Evolutionary conservation across 2,797 vertebrate species (phyloP).

Genomic region (Danio choprae): DNA sequence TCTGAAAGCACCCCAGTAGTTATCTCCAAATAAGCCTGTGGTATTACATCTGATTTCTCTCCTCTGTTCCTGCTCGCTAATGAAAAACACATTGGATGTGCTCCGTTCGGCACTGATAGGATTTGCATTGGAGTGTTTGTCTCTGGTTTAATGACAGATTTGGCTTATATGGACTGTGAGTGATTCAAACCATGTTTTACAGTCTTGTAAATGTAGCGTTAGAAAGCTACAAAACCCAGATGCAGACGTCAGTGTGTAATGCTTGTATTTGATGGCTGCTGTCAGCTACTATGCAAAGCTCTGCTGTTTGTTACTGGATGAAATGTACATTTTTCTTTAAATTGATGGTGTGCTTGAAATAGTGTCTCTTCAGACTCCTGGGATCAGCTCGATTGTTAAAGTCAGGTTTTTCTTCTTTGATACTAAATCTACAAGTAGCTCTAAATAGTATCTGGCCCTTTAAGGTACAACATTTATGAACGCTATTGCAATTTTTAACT

Average conservation of each 20-base stretch:
- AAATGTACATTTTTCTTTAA: not conserved
- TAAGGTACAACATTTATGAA: too few species aligned
- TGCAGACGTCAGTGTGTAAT: constrained; percentile 54
- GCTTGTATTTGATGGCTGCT: constrained; percentile 45
- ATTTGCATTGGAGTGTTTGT: constrained; percentile 34
- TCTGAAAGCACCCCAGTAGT: constrained; percentile 59
- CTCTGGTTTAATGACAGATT: constrained; percentile 18
- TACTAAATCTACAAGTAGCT: not conserved
- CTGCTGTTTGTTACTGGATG: not conserved
- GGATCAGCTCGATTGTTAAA: not conserved
- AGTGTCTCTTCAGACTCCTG: not conserved
- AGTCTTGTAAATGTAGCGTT: constrained; percentile 54
- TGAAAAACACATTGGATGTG: constrained; percentile 59
- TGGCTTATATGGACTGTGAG: constrained; percentile 32
- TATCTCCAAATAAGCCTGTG: constrained; percentile 58
- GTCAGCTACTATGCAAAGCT: not conserved
- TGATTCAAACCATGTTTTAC: constrained; percentile 39
- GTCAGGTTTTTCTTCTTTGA: not conserved
- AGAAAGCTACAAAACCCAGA: constrained; percentile 54
- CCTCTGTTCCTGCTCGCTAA: constrained; percentile 57
- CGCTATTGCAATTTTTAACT: too few species aligned
- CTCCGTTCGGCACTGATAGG: not conserved
- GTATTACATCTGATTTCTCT: constrained; percentile 60
- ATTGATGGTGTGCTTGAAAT: not conserved
- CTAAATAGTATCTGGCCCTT: not conserved